Evolutionary conservation across 2,113 vertebrate genomes (phyloP), one percentile per base, ranked within the genome.

Genomic region (Myotis yumanensis): DNA sequence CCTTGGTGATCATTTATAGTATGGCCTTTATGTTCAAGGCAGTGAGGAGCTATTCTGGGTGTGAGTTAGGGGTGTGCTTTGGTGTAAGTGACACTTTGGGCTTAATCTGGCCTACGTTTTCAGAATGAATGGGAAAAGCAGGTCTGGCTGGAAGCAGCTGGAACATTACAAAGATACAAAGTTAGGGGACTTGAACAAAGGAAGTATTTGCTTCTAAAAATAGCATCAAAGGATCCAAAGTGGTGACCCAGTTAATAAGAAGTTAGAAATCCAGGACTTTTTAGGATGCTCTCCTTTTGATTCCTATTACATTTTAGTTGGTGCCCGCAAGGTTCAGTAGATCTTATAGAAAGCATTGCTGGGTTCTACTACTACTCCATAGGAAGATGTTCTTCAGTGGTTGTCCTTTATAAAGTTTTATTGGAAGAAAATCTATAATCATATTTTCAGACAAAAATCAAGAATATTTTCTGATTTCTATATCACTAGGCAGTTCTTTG

Each of bases 31-130:
- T 79, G 71, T n/a, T 71, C n/a, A 62, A 88, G 81, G 57, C 77
- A 59, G 43, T 82, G 17, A 54, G 72, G 23, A 82, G 28, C 68
- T 77, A 30, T 48, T 71, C 90, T 48, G 83, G 81, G 46, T 28
- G 52, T 76, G 75, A 82, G 75, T 96, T 85, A 89, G 93, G 75
- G 72, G 23, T 57, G 35, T 54, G n/a, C 7, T 20, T 28, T 68
- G 77, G 92, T 40, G 89, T 83, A 80, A 92, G 80, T 32, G 35
- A 35, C 18, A 57, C 59, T 86, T 72, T 87, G 37, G 92, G 72
- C 83, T 94, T 96, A 59, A 46, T 88, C 83, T 85, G 84, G 43
- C 37, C 82, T 79, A 66, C 10, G 22, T 89, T 89, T 96, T 77
- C 32, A 66, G 28, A 89, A 77, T 75, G 57, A 59, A 79, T 46